Evolutionary conservation across 2,797 vertebrate species (phyloP), one percentile per base, ranked within the genome.

Genomic region (Diglossa cyanea): DNA sequence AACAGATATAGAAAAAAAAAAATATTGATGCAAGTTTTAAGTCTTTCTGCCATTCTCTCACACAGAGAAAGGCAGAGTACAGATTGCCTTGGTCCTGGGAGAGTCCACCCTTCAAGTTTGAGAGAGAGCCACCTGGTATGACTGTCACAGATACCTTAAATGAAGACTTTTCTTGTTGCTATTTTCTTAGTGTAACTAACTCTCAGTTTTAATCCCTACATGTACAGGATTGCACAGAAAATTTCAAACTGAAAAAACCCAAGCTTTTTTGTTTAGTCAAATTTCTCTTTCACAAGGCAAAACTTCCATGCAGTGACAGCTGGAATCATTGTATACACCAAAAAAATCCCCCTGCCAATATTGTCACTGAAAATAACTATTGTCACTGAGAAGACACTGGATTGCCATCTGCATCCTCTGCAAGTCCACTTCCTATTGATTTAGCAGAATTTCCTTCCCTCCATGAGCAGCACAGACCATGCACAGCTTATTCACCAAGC

Each of bases 341-440:
- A 78, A 24, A 17, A 0, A 7, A 0, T 1, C 9, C 12, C 11
- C 16, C 14, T 10, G 7, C 6, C 10, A 61, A 48, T 67, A 50
- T 0, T 5, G 6, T 66, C 9, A 42, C 39, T 70, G 55, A 67
- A 94, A 86, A 62, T 47, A 88, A 53, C 25, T 33, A n/a, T n/a
- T n/a, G n/a, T n/a, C n/a, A n/a, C 31, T 19, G 37, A 61, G 28
- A 81, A 84, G 74, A 76, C 14, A 31, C 6, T 33, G 31, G 7
- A 70, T 85, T 93, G 26, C 53, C 44, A 73, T 17, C 20, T 63
- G 31, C 60, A 84, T 62, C 48, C 60, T 90, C 66, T 84, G 25
- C 25, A 53, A 37, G 9, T 40, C 31, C 15, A 8, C 12, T 63
- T 87, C n/a, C 58, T 81, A 68, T 6, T 61, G 57, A 85, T 90